Evolutionary conservation across 2,797 vertebrate species (phyloP).

Genomic region (Coluber constrictor): DNA sequence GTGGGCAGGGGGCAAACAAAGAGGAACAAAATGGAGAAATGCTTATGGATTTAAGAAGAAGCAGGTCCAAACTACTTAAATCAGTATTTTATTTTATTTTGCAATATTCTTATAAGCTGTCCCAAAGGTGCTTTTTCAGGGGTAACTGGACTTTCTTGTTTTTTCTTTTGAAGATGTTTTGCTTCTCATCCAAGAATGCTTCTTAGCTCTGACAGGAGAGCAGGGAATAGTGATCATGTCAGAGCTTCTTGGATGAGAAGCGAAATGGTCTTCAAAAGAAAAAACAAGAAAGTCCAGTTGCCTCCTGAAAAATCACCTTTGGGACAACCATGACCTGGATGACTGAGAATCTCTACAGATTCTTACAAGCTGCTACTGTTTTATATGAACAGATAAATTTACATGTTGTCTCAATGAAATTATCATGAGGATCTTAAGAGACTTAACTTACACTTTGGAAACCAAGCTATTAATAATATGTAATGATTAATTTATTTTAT

Average conservation of each 20-base stretch:
- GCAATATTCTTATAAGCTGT: not conserved
- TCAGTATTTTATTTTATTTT: not conserved
- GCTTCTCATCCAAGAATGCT: no score
- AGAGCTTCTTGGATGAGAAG: no score
- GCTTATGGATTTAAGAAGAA: not conserved
- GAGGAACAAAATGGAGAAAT: not conserved
- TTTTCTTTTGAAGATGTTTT: no score
- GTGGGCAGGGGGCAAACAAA: not conserved
- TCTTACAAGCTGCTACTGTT: not conserved
- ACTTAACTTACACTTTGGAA: not conserved
- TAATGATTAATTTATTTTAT: not conserved
- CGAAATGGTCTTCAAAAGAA: no score
- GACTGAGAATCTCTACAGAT: no score
- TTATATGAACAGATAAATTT: not conserved
- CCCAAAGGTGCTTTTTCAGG: no score
- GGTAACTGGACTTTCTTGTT: no score
- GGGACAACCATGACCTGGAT: no score
- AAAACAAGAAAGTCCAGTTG: no score
- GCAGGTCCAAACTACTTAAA: not conserved
- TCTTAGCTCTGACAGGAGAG: no score
- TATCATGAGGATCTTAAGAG: not conserved
- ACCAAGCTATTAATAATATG: not conserved
- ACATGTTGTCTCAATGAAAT: not conserved
- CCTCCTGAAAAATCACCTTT: no score
- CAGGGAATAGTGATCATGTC: no score